Conservation (phyloP, 2,113 vertebrate genomes). For the Sebastes fasciatus region DNA sequence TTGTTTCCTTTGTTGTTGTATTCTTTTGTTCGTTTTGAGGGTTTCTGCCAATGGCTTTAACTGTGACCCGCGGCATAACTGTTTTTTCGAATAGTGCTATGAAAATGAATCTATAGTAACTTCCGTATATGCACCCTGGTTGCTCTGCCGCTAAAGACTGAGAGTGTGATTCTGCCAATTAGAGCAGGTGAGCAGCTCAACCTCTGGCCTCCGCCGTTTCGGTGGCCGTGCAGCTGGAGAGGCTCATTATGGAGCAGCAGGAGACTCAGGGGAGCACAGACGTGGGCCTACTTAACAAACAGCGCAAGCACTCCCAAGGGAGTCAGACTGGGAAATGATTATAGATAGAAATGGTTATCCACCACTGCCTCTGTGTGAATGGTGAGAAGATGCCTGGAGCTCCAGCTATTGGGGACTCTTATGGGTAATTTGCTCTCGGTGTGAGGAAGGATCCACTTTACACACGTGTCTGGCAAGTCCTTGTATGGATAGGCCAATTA, state of each 20-base stretch:
- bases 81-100: neutral
- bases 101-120: constrained; percentile 7
- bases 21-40: neutral
- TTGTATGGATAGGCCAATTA: constrained; percentile 46
- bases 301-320: constrained; percentile 40
- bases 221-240: constrained; percentile 49
- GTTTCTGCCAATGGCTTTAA: constrained; percentile 8
- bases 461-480: constrained; percentile 20
- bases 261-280: constrained; percentile 40
- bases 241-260: constrained; percentile 64
- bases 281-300: constrained; percentile 63
- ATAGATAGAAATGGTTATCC: constrained; percentile 37
- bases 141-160: constrained; percentile 8
- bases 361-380: constrained; percentile 19
- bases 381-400: constrained; percentile 9
- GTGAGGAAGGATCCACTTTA: constrained; percentile 30
- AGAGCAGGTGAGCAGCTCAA: constrained; percentile 56
- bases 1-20: neutral
- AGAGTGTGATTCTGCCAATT: constrained; percentile 58
- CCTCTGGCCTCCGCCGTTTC: constrained; percentile 53
- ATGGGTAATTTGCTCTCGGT: constrained; percentile 40
- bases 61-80: neutral
- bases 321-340: constrained; percentile 54
- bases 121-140: neutral
- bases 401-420: constrained; percentile 24